A percentile compares a stretch with the other conserved stretches of the same genome.
phyloP scores from a whole-genome alignment of 2,797 vertebrate species.

The Euphonia xanthogaster region DNA sequence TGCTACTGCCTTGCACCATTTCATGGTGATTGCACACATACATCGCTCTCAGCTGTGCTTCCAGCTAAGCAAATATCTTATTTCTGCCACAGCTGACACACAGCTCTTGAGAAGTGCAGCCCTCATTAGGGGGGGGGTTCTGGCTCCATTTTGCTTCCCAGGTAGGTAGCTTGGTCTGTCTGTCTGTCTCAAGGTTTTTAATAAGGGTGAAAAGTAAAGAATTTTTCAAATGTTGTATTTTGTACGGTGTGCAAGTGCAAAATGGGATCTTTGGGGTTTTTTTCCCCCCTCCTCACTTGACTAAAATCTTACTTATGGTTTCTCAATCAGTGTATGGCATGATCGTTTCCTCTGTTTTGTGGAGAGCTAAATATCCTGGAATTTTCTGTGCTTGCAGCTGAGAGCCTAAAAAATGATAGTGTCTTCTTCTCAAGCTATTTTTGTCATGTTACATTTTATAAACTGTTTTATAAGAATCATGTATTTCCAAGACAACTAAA shows the following conservation, averaged over 20 bases:
- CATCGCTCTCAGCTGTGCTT: conserved; percentile 49
- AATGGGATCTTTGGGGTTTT: background rate
- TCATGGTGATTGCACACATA: background rate
- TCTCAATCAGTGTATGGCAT: background rate
- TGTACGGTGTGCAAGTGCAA: background rate
- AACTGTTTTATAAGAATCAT: background rate
- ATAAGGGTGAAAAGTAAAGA: background rate
- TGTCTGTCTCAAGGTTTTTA: background rate
- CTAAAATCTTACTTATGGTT: background rate
- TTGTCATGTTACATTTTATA: background rate
- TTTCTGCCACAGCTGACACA: conserved; percentile 60
- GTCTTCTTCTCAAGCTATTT: background rate
- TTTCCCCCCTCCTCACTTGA: fast-evolving
- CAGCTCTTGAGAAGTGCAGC: background rate
- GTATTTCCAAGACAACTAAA: background rate
- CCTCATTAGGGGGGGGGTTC: background rate
- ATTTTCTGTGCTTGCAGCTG: background rate
- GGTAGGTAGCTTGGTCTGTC: conserved; percentile 22
- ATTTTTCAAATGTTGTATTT: background rate
- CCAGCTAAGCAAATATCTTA: conserved; percentile 38
- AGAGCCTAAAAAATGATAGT: background rate
- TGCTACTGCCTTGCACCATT: conserved; percentile 25
- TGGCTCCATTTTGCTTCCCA: conserved; percentile 30
- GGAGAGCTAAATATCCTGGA: background rate
- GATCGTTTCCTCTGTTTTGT: background rate